phyloP scores from a whole-genome alignment of 2,888 invertebrate species.

The Dicyrtoma fusca region DNA sequence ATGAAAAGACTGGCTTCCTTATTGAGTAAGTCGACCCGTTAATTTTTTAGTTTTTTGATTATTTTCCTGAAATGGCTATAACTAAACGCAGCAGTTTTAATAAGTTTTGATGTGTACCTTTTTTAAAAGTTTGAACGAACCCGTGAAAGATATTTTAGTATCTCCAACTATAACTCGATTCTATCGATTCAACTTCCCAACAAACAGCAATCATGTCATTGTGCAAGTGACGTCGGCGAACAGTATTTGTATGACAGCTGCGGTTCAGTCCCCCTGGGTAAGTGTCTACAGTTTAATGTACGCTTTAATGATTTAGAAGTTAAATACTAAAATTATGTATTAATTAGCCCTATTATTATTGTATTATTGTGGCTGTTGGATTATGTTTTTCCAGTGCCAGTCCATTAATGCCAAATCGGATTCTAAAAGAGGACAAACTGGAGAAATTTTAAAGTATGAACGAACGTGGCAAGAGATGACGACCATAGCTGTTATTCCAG shows the following conservation, averaged over 20 bases:
- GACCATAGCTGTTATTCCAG: slow-evolving; percentile 4
- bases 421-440: background rate
- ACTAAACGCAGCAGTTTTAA: too few relatives aligned
- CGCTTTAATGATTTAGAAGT: too few relatives aligned
- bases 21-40: background rate
- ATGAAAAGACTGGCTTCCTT: background rate
- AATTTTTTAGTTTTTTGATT: background rate
- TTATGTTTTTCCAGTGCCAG: slow-evolving; percentile 6
- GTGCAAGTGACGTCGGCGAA: background rate
- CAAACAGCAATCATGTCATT: slow-evolving; percentile 2
- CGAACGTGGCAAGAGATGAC: slow-evolving; percentile 21
- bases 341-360: too few relatives aligned
- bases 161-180: slow-evolving; percentile 6
- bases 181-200: slow-evolving; percentile 9
- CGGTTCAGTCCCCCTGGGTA: slow-evolving; percentile 28
- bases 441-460: background rate
- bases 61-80: too few relatives aligned
- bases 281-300: background rate
- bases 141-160: background rate
- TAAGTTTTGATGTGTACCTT: too few relatives aligned
- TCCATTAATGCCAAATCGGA: slow-evolving; percentile 1
- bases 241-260: slow-evolving; percentile 11
- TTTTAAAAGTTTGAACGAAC: background rate
- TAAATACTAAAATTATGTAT: too few relatives aligned
- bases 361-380: too few relatives aligned